Evolutionary conservation across 1,140 invertebrate species (phyloP).

Genomic region (Drosophila teissieri): DNA sequence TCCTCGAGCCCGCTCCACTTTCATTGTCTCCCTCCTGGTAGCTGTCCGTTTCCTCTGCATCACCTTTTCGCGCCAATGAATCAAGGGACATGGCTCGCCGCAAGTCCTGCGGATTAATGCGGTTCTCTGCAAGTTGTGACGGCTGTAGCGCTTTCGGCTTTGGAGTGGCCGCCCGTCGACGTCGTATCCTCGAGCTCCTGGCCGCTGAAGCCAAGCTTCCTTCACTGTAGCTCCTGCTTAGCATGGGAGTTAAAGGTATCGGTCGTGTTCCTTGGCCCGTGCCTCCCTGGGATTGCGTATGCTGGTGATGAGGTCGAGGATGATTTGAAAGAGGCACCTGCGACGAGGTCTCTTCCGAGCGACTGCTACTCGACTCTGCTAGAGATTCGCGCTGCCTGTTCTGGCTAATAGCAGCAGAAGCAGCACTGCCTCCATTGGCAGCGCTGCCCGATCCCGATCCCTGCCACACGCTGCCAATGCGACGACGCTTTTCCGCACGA

Average conservation of each 20-base stretch:
- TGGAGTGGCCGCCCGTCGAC: conserved; percentile 46
- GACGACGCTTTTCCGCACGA: conserved; percentile 89
- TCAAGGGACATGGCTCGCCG: conserved; percentile 81
- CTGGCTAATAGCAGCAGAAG: conserved; percentile 12
- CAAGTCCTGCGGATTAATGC: conserved; percentile 48
- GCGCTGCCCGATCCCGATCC: conserved; percentile 54
- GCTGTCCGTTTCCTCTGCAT: conserved; percentile 53
- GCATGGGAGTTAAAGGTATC: conserved; percentile 79
- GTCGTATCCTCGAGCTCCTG: conserved; percentile 70
- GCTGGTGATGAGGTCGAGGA: conserved; percentile 58
- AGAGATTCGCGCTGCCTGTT: conserved; percentile 58
- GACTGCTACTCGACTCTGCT: conserved; percentile 69
- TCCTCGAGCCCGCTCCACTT: conserved; percentile 86
- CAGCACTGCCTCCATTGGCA: conserved; percentile 17
- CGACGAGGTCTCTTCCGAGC: conserved; percentile 71
- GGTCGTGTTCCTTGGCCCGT: conserved; percentile 39
- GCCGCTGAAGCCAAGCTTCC: conserved; percentile 84
- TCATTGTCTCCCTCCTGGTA: conserved; percentile 73
- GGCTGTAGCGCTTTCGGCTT: conserved; percentile 74
- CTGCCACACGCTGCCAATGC: conserved; percentile 85
- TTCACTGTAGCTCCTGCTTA: conserved; percentile 86
- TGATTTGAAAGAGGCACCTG: conserved; percentile 46
- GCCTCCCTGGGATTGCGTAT: conserved; percentile 69
- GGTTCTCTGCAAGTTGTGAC: conserved; percentile 4
- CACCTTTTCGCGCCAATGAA: conserved; percentile 62